phyloP scores from a whole-genome alignment of 2,888 invertebrate species.

The Linnaemya tessellans region DNA sequence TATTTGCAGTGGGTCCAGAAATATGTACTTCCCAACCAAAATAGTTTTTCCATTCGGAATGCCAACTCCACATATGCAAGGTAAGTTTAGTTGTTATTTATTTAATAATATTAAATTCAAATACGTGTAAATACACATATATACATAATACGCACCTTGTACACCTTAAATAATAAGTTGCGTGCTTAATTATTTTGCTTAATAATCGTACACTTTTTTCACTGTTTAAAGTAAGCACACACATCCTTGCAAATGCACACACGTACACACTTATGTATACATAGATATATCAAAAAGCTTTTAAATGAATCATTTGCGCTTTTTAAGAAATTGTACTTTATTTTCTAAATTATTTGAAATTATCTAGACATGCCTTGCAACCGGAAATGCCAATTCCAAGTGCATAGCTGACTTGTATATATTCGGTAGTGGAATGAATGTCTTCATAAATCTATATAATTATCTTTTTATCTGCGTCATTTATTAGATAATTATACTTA shows the following conservation, averaged over 20 bases:
- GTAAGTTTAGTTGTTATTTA: constrained; percentile 82
- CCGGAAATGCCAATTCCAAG: constrained; percentile 2
- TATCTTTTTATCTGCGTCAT: background rate
- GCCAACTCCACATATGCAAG: constrained; percentile 85
- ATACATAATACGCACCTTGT: background rate
- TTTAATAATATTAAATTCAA: background rate
- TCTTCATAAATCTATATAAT: background rate
- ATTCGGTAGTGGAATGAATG: background rate
- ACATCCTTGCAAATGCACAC: background rate
- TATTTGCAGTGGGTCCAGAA: constrained; percentile 84
- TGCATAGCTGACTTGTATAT: background rate
- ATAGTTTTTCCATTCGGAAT: constrained; percentile 84
- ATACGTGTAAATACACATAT: background rate
- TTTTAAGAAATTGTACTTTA: background rate
- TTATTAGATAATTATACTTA: background rate
- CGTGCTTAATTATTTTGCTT: background rate
- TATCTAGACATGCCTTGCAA: constrained; percentile 1
- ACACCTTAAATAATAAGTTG: background rate
- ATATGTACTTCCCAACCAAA: constrained; percentile 85
- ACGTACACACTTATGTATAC: background rate
- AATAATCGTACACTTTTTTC: background rate
- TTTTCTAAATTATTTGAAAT: background rate
- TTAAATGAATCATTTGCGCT: background rate
- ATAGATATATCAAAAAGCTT: background rate
- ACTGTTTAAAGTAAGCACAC: constrained; percentile 18